phyloP scores from a whole-genome alignment of 2,888 invertebrate genomes.

The Lamproptera curius region DNA sequence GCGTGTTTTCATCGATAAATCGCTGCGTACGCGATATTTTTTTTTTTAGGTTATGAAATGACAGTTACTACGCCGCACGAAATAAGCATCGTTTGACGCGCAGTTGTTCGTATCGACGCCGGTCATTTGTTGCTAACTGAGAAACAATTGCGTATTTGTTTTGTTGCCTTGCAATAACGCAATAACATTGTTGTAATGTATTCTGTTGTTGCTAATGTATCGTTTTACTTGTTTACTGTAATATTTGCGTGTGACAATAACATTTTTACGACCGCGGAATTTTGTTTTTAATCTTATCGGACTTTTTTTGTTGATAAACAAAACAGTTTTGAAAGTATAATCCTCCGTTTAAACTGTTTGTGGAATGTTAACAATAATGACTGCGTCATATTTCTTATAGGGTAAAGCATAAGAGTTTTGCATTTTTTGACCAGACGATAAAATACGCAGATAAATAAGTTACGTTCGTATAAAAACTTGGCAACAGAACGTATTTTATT shows the following conservation, averaged over 20 bases:
- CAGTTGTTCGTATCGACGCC: slow-evolving; percentile 53
- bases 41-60: slow-evolving; percentile 54
- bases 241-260: slow-evolving; percentile 1
- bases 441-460: no score
- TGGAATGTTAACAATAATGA: no score
- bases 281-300: slow-evolving; percentile 11
- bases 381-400: no score
- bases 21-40: slow-evolving; percentile 23
- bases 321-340: no score
- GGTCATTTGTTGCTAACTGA: slow-evolving; percentile 69
- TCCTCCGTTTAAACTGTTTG: no score
- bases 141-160: slow-evolving; percentile 60
- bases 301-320: neutral
- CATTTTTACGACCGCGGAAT: neutral
- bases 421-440: no score
- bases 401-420: no score
- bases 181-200: slow-evolving; percentile 34
- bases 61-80: slow-evolving; percentile 63
- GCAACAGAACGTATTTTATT: no score
- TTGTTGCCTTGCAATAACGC: slow-evolving; percentile 25
- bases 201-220: slow-evolving; percentile 20
- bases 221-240: neutral
- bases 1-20: slow-evolving; percentile 21
- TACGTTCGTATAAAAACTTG: no score
- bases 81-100: slow-evolving; percentile 49